Evolutionary conservation across 2,113 vertebrate genomes (phyloP).

Genomic region (Aramus guarauna): DNA sequence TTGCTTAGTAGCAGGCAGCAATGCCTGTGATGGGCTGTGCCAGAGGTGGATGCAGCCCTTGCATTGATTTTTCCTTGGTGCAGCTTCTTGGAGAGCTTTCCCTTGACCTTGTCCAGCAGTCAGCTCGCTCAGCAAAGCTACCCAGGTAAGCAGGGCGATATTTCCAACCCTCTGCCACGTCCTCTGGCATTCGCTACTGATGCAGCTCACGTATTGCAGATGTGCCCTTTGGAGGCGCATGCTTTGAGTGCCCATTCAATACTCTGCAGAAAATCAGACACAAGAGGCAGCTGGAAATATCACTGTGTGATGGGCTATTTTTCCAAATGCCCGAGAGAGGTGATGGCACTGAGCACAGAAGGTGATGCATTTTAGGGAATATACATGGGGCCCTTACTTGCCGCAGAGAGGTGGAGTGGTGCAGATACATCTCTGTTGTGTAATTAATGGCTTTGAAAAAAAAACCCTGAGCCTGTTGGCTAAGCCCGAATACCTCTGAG

Average conservation of each 20-base stretch:
- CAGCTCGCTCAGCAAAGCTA: background rate
- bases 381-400: background rate
- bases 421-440: slow-evolving; percentile 57
- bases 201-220: background rate
- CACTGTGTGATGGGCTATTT: background rate
- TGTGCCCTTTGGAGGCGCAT: background rate
- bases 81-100: background rate
- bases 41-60: background rate
- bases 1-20: rapidly evolving
- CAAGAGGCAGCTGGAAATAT: background rate
- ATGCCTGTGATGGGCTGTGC: background rate
- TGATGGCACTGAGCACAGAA: background rate
- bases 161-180: background rate
- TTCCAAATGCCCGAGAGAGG: background rate
- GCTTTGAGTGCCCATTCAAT: background rate
- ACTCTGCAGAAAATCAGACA: background rate
- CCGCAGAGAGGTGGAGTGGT: background rate
- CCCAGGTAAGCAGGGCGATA: background rate
- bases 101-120: rapidly evolving
- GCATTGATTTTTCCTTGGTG: background rate
- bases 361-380: background rate
- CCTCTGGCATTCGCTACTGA: rapidly evolving
- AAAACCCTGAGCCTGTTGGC: slow-evolving; percentile 27
- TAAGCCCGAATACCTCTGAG: slow-evolving; percentile 66
- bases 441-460: slow-evolving; percentile 65